Evolutionary conservation across 2,113 vertebrate genomes (phyloP).

Genomic region (Capreolus pygargus): DNA sequence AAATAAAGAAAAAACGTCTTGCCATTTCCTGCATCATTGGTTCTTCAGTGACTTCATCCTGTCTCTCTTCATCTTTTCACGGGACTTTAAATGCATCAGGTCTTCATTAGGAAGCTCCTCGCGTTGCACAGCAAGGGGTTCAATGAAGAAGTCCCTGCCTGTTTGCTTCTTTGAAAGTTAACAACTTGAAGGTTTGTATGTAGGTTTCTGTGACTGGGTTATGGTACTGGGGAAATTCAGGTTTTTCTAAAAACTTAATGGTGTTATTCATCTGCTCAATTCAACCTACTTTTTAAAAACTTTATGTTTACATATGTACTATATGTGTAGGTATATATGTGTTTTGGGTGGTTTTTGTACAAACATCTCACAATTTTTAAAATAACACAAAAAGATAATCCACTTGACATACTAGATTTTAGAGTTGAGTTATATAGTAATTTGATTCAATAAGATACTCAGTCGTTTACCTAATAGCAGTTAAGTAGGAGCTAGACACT

Average conservation of each 20-base stretch:
- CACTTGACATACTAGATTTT: not conserved
- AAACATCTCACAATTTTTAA: not conserved
- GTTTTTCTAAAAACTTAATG: not conserved
- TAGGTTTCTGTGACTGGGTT: not conserved
- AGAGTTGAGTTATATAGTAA: not conserved
- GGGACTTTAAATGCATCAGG: not conserved
- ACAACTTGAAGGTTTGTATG: not conserved
- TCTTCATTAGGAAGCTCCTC: not conserved
- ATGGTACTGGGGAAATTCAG: not conserved
- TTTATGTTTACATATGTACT: not conserved
- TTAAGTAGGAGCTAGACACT: not conserved
- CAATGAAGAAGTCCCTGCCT: not conserved
- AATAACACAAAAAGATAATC: not conserved
- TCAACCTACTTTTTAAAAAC: not conserved
- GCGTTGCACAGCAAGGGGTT: not conserved
- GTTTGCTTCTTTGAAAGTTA: not conserved
- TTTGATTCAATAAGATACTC: not conserved
- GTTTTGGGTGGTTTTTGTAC: not conserved
- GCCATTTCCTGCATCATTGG: not conserved
- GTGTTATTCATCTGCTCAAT: not conserved
- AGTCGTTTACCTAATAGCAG: not conserved
- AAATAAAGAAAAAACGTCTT: not conserved
- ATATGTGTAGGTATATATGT: accelerated
- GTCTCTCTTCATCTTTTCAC: not conserved
- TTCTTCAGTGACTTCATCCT: not conserved